Evolutionary conservation across 2,113 vertebrate genomes (phyloP), one percentile per base, ranked within the genome.

Genomic region (Chaetorhynchus papuensis): DNA sequence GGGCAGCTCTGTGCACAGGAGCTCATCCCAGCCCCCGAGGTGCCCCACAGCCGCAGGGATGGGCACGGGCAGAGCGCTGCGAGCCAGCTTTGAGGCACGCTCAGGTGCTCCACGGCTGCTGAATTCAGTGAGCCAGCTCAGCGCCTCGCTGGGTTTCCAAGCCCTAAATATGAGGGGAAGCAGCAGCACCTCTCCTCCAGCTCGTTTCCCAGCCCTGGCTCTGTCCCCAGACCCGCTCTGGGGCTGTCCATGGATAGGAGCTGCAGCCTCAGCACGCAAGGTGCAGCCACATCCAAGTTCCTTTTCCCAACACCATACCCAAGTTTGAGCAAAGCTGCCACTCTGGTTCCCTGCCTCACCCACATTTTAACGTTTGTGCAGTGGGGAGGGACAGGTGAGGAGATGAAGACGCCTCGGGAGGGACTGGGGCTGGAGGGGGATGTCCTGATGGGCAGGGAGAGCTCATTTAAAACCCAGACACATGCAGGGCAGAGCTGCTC

Each of bases 51-150:
- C 9, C 47, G 5, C 33, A 8, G 84, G 37, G 33, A 42, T 0
- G 1, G 10, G 39, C 39, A n/a, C 21, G 7, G 6, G 56, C 56
- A 6, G 23, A 18, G 65, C 0, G 2, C 69, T 17, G 24, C 0
- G 2, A 47, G 76, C 33, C 23, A 12, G 54, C 26, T 3, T 4
- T 16, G 39, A 18, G 54, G 42, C 26, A 13, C 5, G 2, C 31
- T 49, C 15, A 11, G 78, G 7, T 15, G 50, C 60, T 74, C 41
- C 74, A 18, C 15, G 13, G 16, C 1, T 12, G 21, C 7, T 6
- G 16, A 30, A 17, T 13, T 42, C 72, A 13, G 27, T 3, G 49
- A 74, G 41, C 81, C 77, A 49, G n/a, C 2, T 6, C 45, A 47
- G 61, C 3, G 12, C 45, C 57, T 12, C 1, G 7, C 71, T 69